Conservation (phyloP, 2,113 vertebrate genomes). For the Oreochromis spilurus region DNA sequence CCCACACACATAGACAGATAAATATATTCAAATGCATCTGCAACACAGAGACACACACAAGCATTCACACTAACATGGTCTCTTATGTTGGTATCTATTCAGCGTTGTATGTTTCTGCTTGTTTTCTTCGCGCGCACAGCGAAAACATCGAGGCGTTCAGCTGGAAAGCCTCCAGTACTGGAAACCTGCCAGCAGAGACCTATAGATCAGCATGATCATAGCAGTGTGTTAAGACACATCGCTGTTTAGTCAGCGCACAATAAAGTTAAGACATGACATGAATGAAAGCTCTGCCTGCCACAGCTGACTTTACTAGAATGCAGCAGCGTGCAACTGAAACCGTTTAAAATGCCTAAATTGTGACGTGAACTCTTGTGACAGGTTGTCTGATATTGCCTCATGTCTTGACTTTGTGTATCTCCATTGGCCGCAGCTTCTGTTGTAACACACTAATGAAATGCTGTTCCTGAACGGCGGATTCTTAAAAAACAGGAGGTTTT, state of each 20-base stretch:
- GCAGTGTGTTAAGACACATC: slow-evolving; percentile 42
- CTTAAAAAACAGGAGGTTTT: background rate
- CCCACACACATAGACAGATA: slow-evolving; percentile 16
- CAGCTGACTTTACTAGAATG: slow-evolving; percentile 30
- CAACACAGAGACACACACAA: background rate
- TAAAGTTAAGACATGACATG: slow-evolving; percentile 43
- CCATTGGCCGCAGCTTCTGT: background rate
- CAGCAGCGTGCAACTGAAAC: slow-evolving; percentile 14
- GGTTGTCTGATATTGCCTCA: background rate
- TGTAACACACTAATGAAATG: background rate
- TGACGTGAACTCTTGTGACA: slow-evolving; percentile 17
- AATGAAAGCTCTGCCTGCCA: slow-evolving; percentile 39
- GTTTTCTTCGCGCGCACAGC: slow-evolving; percentile 9
- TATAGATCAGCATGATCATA: slow-evolving; percentile 59
- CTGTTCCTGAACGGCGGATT: background rate
- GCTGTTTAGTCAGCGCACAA: slow-evolving; percentile 51
- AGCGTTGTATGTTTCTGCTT: slow-evolving; percentile 6
- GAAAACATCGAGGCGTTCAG: slow-evolving; percentile 45
- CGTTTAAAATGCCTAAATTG: slow-evolving; percentile 3
- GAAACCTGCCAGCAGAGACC: slow-evolving; percentile 48
- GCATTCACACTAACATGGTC: background rate
- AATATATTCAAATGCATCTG: slow-evolving; percentile 21
- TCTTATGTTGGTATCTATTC: slow-evolving; percentile 26
- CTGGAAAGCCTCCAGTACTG: slow-evolving; percentile 56
- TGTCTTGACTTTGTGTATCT: background rate